Evolutionary conservation across 2,888 invertebrate genomes (phyloP).

Genomic region (Acanthoscelides obtectus): DNA sequence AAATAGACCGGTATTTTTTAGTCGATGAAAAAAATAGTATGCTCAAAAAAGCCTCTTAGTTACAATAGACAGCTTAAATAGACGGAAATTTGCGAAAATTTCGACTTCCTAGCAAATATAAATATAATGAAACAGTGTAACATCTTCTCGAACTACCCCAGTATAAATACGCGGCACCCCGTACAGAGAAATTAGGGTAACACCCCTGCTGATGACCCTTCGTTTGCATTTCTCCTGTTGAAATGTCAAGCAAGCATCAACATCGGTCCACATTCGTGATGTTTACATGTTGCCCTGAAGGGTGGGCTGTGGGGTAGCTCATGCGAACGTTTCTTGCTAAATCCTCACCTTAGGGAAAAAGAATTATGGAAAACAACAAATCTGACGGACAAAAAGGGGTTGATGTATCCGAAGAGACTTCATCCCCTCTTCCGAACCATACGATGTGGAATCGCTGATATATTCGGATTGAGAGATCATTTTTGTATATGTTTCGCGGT

Average conservation of each 20-base stretch:
- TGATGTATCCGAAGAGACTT: not conserved
- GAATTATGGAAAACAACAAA: not conserved
- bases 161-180: slow-evolving; percentile 13
- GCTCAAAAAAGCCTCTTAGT: too few species aligned
- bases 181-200: not conserved
- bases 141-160: too few species aligned
- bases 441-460: not conserved
- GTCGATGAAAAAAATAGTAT: too few species aligned
- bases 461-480: too few species aligned
- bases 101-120: too few species aligned
- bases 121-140: too few species aligned
- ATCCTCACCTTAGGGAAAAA: not conserved
- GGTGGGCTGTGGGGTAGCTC: not conserved
- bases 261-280: not conserved
- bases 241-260: slow-evolving; percentile 5
- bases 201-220: slow-evolving; percentile 2
- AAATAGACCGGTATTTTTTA: too few species aligned
- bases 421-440: not conserved
- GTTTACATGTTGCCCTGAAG: not conserved
- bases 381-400: not conserved
- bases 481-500: not conserved
- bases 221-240: slow-evolving; percentile 7
- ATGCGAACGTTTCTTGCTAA: not conserved
- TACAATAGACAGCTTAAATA: too few species aligned
- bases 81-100: too few species aligned